Base-by-base conservation (phyloP, 2,113 vertebrate species). In the Chlorodrepanis virens region DNA sequence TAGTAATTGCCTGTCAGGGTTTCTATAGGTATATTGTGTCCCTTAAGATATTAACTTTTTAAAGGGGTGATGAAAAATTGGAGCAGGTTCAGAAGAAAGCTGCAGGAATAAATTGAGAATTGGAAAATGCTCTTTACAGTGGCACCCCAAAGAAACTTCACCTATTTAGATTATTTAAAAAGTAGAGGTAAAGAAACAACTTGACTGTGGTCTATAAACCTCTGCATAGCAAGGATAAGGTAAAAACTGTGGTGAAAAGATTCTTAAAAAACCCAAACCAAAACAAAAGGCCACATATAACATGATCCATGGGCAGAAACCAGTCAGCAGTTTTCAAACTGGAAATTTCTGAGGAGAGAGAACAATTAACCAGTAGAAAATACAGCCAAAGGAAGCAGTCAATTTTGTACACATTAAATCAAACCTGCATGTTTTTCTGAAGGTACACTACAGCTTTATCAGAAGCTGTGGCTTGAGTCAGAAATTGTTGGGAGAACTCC, bases 71-170 rank as follows among this genome's bases (percentile, higher is more conserved):
- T 87, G 44, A 44, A 82, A 93, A 87, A 87, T 39, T 91, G 91
- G 91, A 95, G 11, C 54, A 59, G 37, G 18, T 91, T 96, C 91
- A 95, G 68, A 94, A 78, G 74, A 95, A 79, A 77, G 35, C 42
- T 93, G 9, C 23, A 74, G 47, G 54, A 90, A 70, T 63, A 54
- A 80, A 16, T 65, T 13, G 63, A 87, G 45, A 9, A 35, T 83
- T 80, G 24, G 53, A 92, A 90, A 52, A 27, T 25, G 20, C 24
- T 77, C 35, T n/a, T 77, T 80, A 47, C 13, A 40, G 19, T 83
- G 47, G 29, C 27, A 93, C 56, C 33, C 78, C 2, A 13, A 83
- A 96, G 54, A 59, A 96, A 70, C 15, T 80, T 89, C 35, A 87
- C 65, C 37, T 82, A 37, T 50, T 77, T 83, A 28, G 35, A 53